Base-by-base conservation (phyloP, 2,888 invertebrate species). In the Ephialtes manifestator region DNA sequence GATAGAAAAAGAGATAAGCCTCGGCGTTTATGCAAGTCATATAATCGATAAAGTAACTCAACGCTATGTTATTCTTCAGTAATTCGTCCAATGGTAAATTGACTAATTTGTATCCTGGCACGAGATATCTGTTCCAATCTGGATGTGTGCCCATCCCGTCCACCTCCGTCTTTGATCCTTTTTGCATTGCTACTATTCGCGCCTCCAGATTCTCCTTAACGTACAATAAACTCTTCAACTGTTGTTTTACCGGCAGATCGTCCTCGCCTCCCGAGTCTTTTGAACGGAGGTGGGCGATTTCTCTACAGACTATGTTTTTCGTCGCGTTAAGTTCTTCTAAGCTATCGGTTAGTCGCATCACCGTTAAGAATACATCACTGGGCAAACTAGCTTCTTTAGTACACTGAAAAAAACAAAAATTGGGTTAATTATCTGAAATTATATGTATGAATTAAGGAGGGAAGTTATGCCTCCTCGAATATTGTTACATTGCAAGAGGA, bases 201-300 rank as follows among this genome's bases (percentile, higher is more conserved):
- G 95, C 95, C 90, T 98, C 97, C 84, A 98, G 96, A 31, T 97
- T 96, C 91, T 97, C 96, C 80, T 96, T 95, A 43, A 98, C 96
- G 94, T 97, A 98, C 88, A 96, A 95, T 80, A 99, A 94, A 89
- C 98, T 98, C 79, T 97, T 97, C 63, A 99, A 94, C 93, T 98
- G 98, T 91, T 98, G 98, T 88, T 98, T 97, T 75, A 98, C 97
- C 75, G 96, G 95, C 46, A 97, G 94, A 92, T 98, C 97, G 94
- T 97, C 97, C 89, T 97, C 97, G 0, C 97, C 97, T 0, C 97
- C 98, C 31, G 97, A 97, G 94, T 98, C 98, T 92, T 96, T 96
- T 7, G 98, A 98, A 92, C 98, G 96, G 95, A 97, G 93, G 92
- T 96, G 96, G 88, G 96, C 96, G 93, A 98, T 97, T 94, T 98